Base-by-base conservation (phyloP, 2,113 vertebrate species). In the Paraplagusia blochii region DNA sequence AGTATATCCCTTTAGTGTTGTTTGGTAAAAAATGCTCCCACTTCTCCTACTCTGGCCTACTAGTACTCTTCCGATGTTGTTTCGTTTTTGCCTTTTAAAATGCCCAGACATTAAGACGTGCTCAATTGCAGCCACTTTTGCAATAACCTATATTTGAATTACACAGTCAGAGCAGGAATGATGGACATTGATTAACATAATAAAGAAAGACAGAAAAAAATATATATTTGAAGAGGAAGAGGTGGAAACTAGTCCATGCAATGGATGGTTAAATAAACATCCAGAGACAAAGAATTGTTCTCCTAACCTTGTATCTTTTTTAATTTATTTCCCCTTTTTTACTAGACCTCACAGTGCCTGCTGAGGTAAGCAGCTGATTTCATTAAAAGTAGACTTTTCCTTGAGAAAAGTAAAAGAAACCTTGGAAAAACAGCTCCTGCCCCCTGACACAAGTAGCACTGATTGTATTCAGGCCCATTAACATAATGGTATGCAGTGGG, bases 291-390 rank as follows among this genome's bases (percentile, higher is more conserved):
- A 63, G 68, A 71, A 63, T 47, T 7, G 50, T 54, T 68, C 68
- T 60, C 69, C 18, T 60, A 83, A 83, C 78, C 68, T 82, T 75
- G 75, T 65, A 44, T 44, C n/a, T 46, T 19, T 52, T 39, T 39
- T 18, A 1, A 11, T 11, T 80, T 71, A 69, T 46, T 11, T 35
- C 18, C 18, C 13, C 1, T 16, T 11, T 80, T 74, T 71, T 67
- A 74, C 19, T 74, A 64, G 60, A 76, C 79, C 44, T 65, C 58
- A 70, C 80, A 71, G 65, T 10, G 36, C 78, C 70, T 67, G 80
- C 70, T 72, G 79, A 84, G 58, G 77, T 82, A 81, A 76, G 79
- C 74, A 69, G 53, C 59, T 72, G 44, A 59, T 75, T 55, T 81
- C 67, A 80, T 84, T 82, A 74, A 73, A 80, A 66, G 36, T 18